Evolutionary conservation across 1,140 invertebrate genomes (phyloP).

Genomic region (Megalonaias nervosa): DNA sequence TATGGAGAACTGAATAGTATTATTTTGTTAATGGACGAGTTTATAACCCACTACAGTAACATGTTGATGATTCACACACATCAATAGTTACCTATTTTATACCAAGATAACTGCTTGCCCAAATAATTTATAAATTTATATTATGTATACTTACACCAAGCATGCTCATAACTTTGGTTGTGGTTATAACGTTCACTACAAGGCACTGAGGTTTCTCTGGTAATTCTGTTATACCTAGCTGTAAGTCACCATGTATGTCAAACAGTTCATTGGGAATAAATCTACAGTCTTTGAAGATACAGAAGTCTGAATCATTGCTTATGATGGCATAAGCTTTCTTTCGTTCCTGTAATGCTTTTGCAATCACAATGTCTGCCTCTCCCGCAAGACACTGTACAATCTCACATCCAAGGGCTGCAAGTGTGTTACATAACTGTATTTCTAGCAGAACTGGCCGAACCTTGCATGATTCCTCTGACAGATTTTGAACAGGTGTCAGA

Average conservation of each 20-base stretch:
- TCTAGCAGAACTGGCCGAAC: constrained; percentile 58
- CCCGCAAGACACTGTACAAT: constrained; percentile 51
- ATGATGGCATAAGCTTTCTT: constrained; percentile 61
- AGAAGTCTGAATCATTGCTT: constrained; percentile 69
- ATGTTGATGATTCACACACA: too few species aligned
- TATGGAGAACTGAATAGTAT: too few species aligned
- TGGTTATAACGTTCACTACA: constrained; percentile 52
- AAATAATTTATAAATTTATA: too few species aligned
- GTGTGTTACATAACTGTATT: constrained; percentile 51
- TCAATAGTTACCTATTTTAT: too few species aligned
- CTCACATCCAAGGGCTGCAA: constrained; percentile 59
- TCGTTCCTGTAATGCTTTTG: constrained; percentile 52
- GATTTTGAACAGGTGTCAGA: constrained; percentile 32
- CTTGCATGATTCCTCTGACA: constrained; percentile 36
- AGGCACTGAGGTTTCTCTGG: constrained; percentile 55
- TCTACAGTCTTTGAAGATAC: constrained; percentile 57
- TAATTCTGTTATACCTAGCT: constrained; percentile 43
- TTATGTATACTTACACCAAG: constrained; percentile 52
- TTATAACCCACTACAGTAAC: too few species aligned
- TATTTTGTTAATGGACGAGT: too few species aligned
- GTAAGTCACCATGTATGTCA: constrained; percentile 60
- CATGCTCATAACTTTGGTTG: constrained; percentile 48
- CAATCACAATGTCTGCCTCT: constrained; percentile 63
- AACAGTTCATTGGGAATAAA: constrained; percentile 61
- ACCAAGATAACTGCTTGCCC: too few species aligned